These are phyloP conservation scores for Metridium senile DNA, from an alignment of 92 coral and sea anemone genomes.

Conservation along the genomic window DNA sequence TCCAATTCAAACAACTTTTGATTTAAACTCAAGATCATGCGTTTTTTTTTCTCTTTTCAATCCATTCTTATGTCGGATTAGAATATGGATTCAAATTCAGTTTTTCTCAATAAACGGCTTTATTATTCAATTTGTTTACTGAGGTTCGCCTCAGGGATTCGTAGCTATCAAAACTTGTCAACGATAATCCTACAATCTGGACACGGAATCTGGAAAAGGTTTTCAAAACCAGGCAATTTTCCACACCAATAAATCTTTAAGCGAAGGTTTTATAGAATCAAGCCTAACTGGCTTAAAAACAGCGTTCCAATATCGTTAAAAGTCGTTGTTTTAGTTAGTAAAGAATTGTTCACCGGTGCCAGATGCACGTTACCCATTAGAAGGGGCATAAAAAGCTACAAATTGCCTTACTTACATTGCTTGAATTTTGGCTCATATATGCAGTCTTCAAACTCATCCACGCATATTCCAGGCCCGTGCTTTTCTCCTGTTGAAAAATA, in stretches of 20 bases:
- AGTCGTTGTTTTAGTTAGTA: conserved; percentile 1
- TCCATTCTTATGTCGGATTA: not conserved
- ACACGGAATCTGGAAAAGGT: conserved; percentile 9
- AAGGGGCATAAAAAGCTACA: not conserved
- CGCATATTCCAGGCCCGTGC: conserved; percentile 12
- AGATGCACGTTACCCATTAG: not conserved
- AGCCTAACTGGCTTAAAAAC: not conserved
- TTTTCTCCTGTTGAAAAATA: not conserved
- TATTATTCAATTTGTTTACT: conserved; percentile 3
- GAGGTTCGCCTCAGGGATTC: not conserved
- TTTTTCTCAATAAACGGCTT: not conserved
- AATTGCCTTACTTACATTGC: conserved; percentile 16
- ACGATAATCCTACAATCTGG: not conserved
- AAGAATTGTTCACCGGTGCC: not conserved
- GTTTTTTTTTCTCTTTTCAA: no score
- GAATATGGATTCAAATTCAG: not conserved
- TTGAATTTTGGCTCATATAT: conserved; percentile 13
- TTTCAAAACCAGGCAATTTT: not conserved
- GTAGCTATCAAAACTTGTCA: not conserved
- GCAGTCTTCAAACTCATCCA: conserved; percentile 23
- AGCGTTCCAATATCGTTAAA: not conserved
- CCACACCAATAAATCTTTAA: not conserved
- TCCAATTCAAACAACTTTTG: no score
- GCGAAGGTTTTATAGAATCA: not conserved
- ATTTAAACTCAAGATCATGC: no score